Evolutionary conservation across 2,888 invertebrate genomes (phyloP), one percentile per base, ranked within the genome.

Genomic region (Acronicta leporina): DNA sequence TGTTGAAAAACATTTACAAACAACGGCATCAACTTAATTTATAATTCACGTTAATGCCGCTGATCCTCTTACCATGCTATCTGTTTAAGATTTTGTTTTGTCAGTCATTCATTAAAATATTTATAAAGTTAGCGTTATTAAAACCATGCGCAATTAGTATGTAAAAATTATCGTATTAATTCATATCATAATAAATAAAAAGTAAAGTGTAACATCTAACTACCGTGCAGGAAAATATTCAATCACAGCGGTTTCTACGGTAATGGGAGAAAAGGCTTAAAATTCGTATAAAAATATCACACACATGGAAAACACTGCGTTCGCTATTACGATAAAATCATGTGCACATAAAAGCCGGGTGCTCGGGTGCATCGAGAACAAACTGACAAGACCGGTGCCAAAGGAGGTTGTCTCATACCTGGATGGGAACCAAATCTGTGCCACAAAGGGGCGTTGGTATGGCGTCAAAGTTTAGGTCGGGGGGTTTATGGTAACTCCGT

Each of bases 401-500:
- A 87, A 90, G 87, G 89, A 88, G 87, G 86, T 87, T 88, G 73
- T 76, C 67, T 91, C 94, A 92, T 94, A 94, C 94, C 94, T 95
- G 94, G 81, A 94, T 95, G 60, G 94, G 94, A 86, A 94, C 91
- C 90, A 95, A 85, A 84, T 94, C 92, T 76, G 92, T 94, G 90
- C 87, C 90, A 92, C 93, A 92, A 77, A 92, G 75, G 87, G 95
- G 92, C 88, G 92, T 89, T 83, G 87, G 83, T 86, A 92, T 87
- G 85, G 92, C 93, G 77, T 94, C 93, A 92, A 94, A 94, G 87
- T 91, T 92, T 90, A 94, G 92, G 85, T 95, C 94, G 82, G 94
- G 94, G 87, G 94, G 94, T 89, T 94, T 94, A 91, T 92, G 94
- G 90, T 94, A 94, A 90, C 93, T 94, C 88, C 96, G 95, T 87